Evolutionary conservation across 2,797 vertebrate species (phyloP).

Genomic region (Trachops cirrhosus): DNA sequence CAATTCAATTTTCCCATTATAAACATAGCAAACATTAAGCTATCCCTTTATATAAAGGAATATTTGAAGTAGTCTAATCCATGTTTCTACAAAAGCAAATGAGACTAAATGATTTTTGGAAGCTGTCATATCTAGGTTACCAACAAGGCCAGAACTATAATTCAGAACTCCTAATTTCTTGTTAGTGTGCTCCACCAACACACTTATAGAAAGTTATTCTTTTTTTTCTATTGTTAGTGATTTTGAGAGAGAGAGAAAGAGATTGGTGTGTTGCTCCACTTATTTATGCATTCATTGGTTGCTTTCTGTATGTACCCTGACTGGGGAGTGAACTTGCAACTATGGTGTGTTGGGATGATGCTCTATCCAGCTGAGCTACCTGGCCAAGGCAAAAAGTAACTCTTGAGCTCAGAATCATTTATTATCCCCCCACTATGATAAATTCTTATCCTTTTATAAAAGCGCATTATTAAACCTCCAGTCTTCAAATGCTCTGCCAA

Average conservation of each 20-base stretch:
- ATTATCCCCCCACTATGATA: neutral
- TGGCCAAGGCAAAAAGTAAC: neutral
- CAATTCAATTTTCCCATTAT: neutral
- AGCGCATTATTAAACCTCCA: slow-evolving; percentile 36
- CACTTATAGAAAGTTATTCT: neutral
- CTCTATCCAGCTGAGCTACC: neutral
- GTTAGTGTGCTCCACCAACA: neutral
- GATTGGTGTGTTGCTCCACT: neutral
- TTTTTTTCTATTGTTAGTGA: neutral
- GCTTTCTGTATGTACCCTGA: neutral
- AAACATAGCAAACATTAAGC: neutral
- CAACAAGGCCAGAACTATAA: neutral
- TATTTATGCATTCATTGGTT: neutral
- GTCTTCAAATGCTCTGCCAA: slow-evolving; percentile 56
- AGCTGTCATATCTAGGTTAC: neutral
- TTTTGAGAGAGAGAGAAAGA: neutral
- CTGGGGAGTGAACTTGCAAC: neutral
- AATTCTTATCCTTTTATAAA: slow-evolving; percentile 42
- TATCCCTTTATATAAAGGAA: neutral
- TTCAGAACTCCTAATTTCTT: neutral
- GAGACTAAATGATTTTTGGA: neutral
- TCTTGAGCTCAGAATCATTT: slow-evolving; percentile 21
- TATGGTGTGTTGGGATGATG: neutral
- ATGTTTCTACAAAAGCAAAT: neutral
- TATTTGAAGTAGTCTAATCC: neutral